Percentiles rank a stretch among this genome's conserved stretches.
These are phyloP conservation scores for Xiphydria camelus DNA, from an alignment of 2,888 invertebrate genomes.

Conservation along the genomic window DNA sequence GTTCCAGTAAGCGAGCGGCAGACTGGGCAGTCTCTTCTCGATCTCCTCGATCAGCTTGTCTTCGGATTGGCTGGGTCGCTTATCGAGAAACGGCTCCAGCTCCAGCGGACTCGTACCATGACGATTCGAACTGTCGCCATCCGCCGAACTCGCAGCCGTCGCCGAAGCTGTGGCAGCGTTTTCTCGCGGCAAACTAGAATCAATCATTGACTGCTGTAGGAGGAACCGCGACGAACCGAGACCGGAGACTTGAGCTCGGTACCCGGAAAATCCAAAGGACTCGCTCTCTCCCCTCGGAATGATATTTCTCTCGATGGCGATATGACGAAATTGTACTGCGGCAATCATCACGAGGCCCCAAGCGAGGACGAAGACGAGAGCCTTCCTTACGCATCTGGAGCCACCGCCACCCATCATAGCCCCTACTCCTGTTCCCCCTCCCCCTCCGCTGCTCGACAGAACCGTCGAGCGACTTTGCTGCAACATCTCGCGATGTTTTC, in stretches of 20 bases:
- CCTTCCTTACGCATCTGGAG: slow-evolving; percentile 59
- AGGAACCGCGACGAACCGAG: slow-evolving; percentile 59
- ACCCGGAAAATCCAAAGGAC: slow-evolving; percentile 30
- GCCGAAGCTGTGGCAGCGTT: slow-evolving; percentile 23
- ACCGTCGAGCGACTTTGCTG: slow-evolving; percentile 12
- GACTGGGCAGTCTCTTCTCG: slow-evolving; percentile 77
- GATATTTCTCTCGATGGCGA: too few species aligned
- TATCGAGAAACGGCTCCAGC: slow-evolving; percentile 65
- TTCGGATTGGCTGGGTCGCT: slow-evolving; percentile 67
- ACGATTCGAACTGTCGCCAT: too few species aligned
- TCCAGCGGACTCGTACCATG: slow-evolving; percentile 57
- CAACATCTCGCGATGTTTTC: too few species aligned
- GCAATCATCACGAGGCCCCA: slow-evolving; percentile 60
- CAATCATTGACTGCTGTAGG: slow-evolving; percentile 57
- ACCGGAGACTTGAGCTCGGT: slow-evolving; percentile 35
- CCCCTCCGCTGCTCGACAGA: slow-evolving; percentile 1
- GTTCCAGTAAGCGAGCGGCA: slow-evolving; percentile 86
- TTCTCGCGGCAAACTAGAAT: slow-evolving; percentile 28
- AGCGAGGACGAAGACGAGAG: slow-evolving; percentile 56
- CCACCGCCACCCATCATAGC: background rate
- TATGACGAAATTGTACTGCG: slow-evolving; percentile 53
- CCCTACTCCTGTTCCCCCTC: background rate
- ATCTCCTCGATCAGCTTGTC: slow-evolving; percentile 78
- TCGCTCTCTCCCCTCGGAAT: slow-evolving; percentile 45
- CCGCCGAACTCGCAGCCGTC: slow-evolving; percentile 50